Evolutionary conservation across 2,797 vertebrate genomes (phyloP), one percentile per base, ranked within the genome.

Genomic region (Octomys mimax): DNA sequence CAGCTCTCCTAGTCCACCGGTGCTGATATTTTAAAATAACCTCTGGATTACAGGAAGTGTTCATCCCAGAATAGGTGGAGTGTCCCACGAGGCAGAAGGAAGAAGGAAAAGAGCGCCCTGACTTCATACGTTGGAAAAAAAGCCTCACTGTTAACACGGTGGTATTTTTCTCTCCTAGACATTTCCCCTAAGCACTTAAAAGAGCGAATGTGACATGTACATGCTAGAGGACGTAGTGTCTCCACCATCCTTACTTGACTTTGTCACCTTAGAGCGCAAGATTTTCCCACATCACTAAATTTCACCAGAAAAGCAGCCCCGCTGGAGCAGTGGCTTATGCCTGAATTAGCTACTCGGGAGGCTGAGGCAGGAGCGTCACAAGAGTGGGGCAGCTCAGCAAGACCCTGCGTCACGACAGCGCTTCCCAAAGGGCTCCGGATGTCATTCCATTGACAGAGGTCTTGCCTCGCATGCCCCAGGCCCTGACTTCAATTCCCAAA

Each of bases 41-140:
- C 86, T 96, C 80, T 39, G 49, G 66, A 75, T 39, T 66, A 31
- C 46, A 92, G 79, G 64, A 92, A 77, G 70, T 68, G 42, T 81
- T 75, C 18, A 36, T 75, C 68, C 16, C 36, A 62, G 12, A 62
- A 84, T 24, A 36, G 11, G 22, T 75, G 59, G 62, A 73, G 68
- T 28, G 86, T 61, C 59, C 33, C 73, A 70, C 49, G 89, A 68
- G 24, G 42, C 9, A 82, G 12, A 54, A 96, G 22, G 18, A 73
- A 85, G 79, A 81, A 81, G 59, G 71, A 81, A 85, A 71, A 14
- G 6, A 68, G 3, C 68, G 2, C 13, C 31, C 46, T 70, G 49
- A 9, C 49, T 31, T 70, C 26, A 19, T 80, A 89, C 66, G 1
- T 83, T 28, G 75, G 81, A 39, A 68, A 71, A 71, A 83, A 83